Conservation (phyloP, 2,888 invertebrate genomes). For the Dysmachus trigonus region DNA sequence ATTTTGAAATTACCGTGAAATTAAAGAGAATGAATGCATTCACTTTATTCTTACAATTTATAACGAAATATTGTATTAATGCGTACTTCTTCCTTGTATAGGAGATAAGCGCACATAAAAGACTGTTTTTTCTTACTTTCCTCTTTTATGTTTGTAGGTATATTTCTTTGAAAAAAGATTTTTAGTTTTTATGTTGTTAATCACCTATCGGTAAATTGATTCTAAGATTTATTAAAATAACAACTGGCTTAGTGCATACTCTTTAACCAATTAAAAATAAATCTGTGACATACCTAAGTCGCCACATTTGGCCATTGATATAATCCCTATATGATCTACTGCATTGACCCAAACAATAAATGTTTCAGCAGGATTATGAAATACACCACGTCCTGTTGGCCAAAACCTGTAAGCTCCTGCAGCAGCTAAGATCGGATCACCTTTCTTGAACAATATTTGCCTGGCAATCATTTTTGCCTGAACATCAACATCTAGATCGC, state of each 20-base stretch:
- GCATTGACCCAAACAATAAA: slow-evolving; percentile 76
- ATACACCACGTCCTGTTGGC: slow-evolving; percentile 69
- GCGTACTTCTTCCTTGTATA: no score
- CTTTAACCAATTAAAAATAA: no score
- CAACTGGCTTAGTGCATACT: no score
- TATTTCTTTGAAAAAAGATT: no score
- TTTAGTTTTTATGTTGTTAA: background rate
- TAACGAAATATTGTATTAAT: no score
- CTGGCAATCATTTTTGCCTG: slow-evolving; percentile 71
- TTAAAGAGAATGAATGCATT: no score
- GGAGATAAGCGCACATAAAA: no score
- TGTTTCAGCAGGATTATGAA: slow-evolving; percentile 70
- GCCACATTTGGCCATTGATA: slow-evolving; percentile 74
- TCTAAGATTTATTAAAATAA: background rate
- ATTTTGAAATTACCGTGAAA: no score
- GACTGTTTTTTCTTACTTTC: no score
- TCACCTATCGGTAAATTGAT: background rate
- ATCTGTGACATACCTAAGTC: slow-evolving; percentile 63
- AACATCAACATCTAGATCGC: slow-evolving; percentile 68
- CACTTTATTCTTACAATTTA: no score
- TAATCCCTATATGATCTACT: slow-evolving; percentile 76
- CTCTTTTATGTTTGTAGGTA: no score
- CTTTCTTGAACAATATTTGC: slow-evolving; percentile 73
- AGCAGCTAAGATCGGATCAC: slow-evolving; percentile 68
- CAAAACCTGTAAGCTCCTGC: slow-evolving; percentile 73